These are phyloP conservation scores for Sycophaga agraensis DNA, from an alignment of 1,140 invertebrate species.

Conservation along the genomic window DNA sequence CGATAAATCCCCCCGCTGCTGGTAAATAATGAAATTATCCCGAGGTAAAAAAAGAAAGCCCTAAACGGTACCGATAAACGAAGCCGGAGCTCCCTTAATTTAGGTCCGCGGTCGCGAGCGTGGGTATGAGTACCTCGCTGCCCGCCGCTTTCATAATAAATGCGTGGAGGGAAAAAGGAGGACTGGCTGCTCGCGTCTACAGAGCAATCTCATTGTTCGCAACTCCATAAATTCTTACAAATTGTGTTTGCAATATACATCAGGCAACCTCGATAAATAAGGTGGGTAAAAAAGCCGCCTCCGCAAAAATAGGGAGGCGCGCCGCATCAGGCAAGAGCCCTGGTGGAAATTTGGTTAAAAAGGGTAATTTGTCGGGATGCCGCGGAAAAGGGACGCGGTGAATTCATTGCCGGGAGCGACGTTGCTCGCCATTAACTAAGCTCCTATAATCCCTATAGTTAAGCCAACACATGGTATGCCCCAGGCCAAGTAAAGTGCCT, in stretches of 20 bases:
- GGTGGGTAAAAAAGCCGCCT: neutral
- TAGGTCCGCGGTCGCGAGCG: too few species aligned
- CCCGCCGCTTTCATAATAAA: too few species aligned
- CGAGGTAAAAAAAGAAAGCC: too few species aligned
- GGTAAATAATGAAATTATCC: too few species aligned
- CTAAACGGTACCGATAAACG: too few species aligned
- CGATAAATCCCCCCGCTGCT: too few species aligned
- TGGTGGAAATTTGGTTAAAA: conserved; percentile 23
- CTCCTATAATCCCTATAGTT: conserved; percentile 52
- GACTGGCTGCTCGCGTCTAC: too few species aligned
- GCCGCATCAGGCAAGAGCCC: conserved; percentile 10
- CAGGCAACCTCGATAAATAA: neutral
- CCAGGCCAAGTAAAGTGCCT: too few species aligned
- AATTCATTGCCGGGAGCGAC: conserved; percentile 44
- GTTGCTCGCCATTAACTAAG: conserved; percentile 49
- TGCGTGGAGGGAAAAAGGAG: too few species aligned
- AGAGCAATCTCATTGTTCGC: conserved; percentile 5
- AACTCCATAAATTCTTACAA: conserved; percentile 16
- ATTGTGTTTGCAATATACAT: conserved; percentile 20
- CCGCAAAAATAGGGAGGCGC: neutral
- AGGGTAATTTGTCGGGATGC: conserved; percentile 35
- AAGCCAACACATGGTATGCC: conserved; percentile 53
- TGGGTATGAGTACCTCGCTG: too few species aligned
- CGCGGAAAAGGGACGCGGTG: conserved; percentile 35
- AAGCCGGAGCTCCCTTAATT: too few species aligned